These are phyloP conservation scores for Myotis brandtii DNA, from an alignment of 2,113 vertebrate genomes.

Conservation along the genomic window DNA sequence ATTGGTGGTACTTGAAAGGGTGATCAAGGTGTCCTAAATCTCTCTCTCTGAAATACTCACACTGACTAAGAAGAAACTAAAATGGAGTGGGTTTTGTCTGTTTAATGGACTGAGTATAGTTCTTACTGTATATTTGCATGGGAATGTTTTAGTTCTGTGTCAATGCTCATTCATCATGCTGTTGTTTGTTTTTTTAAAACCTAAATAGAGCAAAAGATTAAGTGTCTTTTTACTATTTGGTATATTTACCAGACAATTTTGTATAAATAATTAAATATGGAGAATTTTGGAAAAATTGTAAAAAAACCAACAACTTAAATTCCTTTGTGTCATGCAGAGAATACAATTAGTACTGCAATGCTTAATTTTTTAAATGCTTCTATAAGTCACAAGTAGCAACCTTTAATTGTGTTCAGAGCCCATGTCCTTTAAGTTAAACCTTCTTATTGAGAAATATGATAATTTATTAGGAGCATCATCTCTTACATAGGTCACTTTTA, in stretches of 20 bases:
- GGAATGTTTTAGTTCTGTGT: constrained; percentile 81
- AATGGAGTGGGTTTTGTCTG: constrained; percentile 74
- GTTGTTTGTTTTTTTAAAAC: constrained; percentile 80
- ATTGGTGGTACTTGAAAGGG: constrained; percentile 80
- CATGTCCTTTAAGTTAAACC: constrained; percentile 77
- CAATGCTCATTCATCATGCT: constrained; percentile 80
- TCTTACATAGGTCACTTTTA: constrained; percentile 78
- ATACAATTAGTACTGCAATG: constrained; percentile 42
- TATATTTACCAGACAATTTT: constrained; percentile 68
- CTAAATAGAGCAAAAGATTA: constrained; percentile 75
- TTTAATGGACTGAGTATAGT: constrained; percentile 80
- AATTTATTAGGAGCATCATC: constrained; percentile 76
- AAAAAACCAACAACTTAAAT: constrained; percentile 60
- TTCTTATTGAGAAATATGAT: constrained; percentile 79
- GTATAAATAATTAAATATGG: constrained; percentile 67
- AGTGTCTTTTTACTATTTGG: constrained; percentile 65
- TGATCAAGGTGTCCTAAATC: constrained; percentile 71
- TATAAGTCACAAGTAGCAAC: constrained; percentile 74
- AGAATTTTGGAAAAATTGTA: constrained; percentile 37
- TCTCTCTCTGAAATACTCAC: constrained; percentile 60
- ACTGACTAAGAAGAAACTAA: constrained; percentile 59
- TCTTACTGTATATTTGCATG: constrained; percentile 80
- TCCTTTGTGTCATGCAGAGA: constrained; percentile 16
- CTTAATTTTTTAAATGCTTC: constrained; percentile 70
- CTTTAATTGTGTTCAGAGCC: constrained; percentile 74